Conservation (phyloP, 1,140 invertebrate genomes). For the Babylonia areolata region DNA sequence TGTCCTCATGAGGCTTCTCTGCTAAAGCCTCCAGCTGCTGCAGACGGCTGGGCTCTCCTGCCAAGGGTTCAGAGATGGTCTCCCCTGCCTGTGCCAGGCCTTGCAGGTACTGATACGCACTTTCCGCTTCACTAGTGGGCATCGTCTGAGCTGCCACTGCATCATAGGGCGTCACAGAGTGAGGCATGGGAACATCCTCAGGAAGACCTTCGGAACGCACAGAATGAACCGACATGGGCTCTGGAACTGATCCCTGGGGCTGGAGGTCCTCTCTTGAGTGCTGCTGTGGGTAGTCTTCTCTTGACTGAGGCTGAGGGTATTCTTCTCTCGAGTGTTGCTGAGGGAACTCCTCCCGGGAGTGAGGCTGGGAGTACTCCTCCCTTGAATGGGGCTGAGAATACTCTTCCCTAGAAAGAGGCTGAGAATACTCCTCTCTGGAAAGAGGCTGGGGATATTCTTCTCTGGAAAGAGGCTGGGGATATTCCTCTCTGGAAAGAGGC, state of each 20-base stretch:
- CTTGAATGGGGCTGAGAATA: slow-evolving; percentile 15
- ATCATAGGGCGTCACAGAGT: slow-evolving; percentile 39
- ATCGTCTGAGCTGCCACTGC: slow-evolving; percentile 35
- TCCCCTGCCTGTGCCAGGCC: slow-evolving; percentile 41
- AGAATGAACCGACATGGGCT: slow-evolving; percentile 38
- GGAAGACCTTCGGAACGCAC: slow-evolving; percentile 30
- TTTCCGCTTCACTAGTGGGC: slow-evolving; percentile 51
- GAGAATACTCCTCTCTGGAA: slow-evolving; percentile 21
- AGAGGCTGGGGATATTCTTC: slow-evolving; percentile 22
- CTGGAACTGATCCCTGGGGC: slow-evolving; percentile 43
- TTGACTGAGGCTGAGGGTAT: slow-evolving; percentile 22
- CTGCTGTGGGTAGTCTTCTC: slow-evolving; percentile 23
- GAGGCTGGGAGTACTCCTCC: slow-evolving; percentile 24
- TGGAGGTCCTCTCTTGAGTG: slow-evolving; percentile 40
- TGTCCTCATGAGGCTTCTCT: slow-evolving; percentile 53
- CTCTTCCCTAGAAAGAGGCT: slow-evolving; percentile 28
- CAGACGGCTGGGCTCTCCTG: slow-evolving; percentile 42
- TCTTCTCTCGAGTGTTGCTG: slow-evolving; percentile 26
- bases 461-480: slow-evolving; percentile 7
- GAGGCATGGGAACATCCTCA: slow-evolving; percentile 36
- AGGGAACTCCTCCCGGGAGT: neutral
- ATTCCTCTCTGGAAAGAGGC: slow-evolving; percentile 14
- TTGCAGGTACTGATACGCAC: slow-evolving; percentile 68
- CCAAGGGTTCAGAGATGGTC: slow-evolving; percentile 48
- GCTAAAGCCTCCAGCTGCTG: slow-evolving; percentile 49